These are phyloP conservation scores for Hetaerina titia DNA, from an alignment of 2,888 invertebrate species.

Conservation along the genomic window DNA sequence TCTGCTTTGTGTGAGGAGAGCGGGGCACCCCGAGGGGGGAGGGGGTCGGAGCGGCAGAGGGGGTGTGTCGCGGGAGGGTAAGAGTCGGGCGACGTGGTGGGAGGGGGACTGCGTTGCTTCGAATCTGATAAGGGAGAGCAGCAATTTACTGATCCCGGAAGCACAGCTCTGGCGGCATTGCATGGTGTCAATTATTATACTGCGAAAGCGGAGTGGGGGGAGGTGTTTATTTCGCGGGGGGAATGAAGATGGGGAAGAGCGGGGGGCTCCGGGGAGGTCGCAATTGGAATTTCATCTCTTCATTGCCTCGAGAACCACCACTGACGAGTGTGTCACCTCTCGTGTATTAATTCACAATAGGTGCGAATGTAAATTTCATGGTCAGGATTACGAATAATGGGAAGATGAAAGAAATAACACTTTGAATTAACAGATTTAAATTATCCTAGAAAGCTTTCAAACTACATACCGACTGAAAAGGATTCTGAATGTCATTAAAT, in stretches of 20 bases:
- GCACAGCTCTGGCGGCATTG: conserved; percentile 10
- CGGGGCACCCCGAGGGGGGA: not conserved
- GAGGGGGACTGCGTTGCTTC: not conserved
- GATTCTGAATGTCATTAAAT: not conserved
- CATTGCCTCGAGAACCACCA: not conserved
- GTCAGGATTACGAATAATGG: not conserved
- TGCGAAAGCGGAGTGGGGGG: not conserved
- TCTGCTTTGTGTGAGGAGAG: not conserved
- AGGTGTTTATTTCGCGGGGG: not conserved
- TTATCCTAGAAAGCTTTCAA: not conserved
- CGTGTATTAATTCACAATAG: not conserved
- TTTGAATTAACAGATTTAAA: not conserved
- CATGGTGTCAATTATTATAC: not conserved
- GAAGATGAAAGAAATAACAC: not conserved
- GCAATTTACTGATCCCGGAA: conserved; percentile 24
- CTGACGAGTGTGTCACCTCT: not conserved
- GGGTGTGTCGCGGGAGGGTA: not conserved
- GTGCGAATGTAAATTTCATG: not conserved
- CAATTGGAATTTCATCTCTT: not conserved
- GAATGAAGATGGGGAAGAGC: not conserved
- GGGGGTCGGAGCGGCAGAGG: not conserved
- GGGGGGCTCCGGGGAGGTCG: not conserved
- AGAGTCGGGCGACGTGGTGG: not conserved
- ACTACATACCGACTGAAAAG: not conserved
- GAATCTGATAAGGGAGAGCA: conserved; percentile 55